Base-by-base conservation (phyloP, 2,797 vertebrate species). In the Notolabrus celidotus region DNA sequence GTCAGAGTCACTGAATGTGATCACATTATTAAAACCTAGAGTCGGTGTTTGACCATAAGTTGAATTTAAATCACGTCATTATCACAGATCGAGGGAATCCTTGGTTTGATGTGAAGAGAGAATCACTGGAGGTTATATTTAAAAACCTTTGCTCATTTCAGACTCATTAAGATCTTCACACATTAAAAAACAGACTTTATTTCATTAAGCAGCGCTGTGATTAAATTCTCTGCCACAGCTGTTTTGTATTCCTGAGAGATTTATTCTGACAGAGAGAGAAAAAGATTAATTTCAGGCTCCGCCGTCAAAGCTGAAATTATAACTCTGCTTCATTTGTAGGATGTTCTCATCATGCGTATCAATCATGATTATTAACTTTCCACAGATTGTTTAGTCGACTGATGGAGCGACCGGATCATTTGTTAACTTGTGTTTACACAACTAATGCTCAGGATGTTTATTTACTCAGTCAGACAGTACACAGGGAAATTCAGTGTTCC, bases 201-300 rank as follows among this genome's bases (percentile, higher is more conserved):
- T 67, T 62, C 14, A 69, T 58, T 39, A 57, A 34, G 12, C 0
- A 2, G 34, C 34, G 19, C 15, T 42, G 14, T 68, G 58, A 73
- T 53, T 57, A 54, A 50, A 51, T 46, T 47, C 50, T 59, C 51
- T 62, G 42, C 31, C 23, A 10, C 69, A 50, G 74, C 41, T 49
- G 74, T 56, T 36, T 33, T 10, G 0, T n/a, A 15, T 12, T 65
- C 69, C 61, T 33, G 0, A 20, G 52, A 7, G 56, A 83, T 54
- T 67, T 45, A 25, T 50, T 27, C 59, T 62, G 51, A 66, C 51
- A 55, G 53, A 58, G 62, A 55, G 75, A 72, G 62, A 10, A 38
- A 69, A 27, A 42, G 51, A 68, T 61, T 57, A 9, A 43, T 67
- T 65, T 27, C 39, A 57, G 38, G 52, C 57, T 50, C 25, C 6